Evolutionary conservation across 2,888 invertebrate genomes (phyloP), one percentile per base, ranked within the genome.

Genomic region (Acleris holmiana): DNA sequence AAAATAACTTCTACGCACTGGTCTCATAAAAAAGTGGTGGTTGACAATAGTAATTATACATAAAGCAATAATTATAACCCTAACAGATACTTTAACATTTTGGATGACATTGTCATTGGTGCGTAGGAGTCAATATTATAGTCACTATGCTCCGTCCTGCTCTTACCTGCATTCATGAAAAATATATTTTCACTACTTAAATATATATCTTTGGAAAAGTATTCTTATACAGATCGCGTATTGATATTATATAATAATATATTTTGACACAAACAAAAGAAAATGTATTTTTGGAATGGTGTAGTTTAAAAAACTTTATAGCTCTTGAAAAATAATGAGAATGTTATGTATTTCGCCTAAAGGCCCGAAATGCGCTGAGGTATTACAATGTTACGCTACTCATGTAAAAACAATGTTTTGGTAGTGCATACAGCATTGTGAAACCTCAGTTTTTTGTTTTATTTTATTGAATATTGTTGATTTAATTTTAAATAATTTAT

Each of bases 121-220:
- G 79, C 83, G 83, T 83, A 82, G 80, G 77, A 71, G 75, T 80
- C 74, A 77, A n/a, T 74, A 71, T 66, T 60, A 65, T 62, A 62
- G 70, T 65, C 72, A 73, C 68, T 74, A 69, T 71, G 82, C 80
- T 86, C 86, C 86, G 86, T 86, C 86, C 86, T 82, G 76, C 72
- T 75, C 69, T 71, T 79, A 83, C 76, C 78, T 84, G 77, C 78
- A 75, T 78, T 78, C 77, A 68, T 63, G 67, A 61, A 60, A 63
- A 57, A 70, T 73, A 71, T 78, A 78, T 77, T 76, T 77, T 72
- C 72, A 72, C 70, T 74, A 75, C 73, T 68, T 74, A 74, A 68
- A 8, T 29, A 69, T 67, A 69, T 59, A 65, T 67, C 67, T 54
- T 57, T 58, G 57, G 19, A 53, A 57, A 66, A 56, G 71, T 73